phyloP scores from a whole-genome alignment of 2,113 vertebrate species.

The Puffinus mauretanicus region DNA sequence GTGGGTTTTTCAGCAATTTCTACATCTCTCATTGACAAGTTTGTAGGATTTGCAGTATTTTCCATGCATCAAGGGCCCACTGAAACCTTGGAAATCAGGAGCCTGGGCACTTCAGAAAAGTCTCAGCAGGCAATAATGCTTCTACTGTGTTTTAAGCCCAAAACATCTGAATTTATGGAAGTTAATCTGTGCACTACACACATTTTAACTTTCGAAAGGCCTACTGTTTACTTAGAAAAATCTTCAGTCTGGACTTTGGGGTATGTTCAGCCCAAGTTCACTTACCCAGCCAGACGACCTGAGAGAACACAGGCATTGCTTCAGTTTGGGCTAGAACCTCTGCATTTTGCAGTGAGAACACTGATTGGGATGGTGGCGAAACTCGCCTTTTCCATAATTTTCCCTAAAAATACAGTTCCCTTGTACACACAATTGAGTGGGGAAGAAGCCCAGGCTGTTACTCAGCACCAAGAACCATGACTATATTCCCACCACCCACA shows the following conservation, averaged over 20 bases:
- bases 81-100: neutral
- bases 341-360: neutral
- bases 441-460: neutral
- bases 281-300: neutral
- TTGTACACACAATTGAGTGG: neutral
- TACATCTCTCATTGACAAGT: neutral
- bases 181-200: neutral
- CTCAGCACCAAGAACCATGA: neutral
- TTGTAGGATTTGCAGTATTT: neutral
- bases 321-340: neutral
- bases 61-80: neutral
- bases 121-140: neutral
- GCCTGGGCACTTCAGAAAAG: neutral
- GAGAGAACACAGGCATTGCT: neutral
- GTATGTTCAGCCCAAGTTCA: neutral
- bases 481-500: neutral
- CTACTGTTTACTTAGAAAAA: neutral
- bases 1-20: neutral
- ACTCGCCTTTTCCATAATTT: neutral
- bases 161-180: neutral
- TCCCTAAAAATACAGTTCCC: neutral
- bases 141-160: neutral
- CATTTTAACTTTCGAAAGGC: neutral
- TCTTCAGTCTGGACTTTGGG: neutral
- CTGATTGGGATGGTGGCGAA: accelerated